Conservation (phyloP, 1,140 invertebrate genomes). For the Solenopsis fugax region DNA sequence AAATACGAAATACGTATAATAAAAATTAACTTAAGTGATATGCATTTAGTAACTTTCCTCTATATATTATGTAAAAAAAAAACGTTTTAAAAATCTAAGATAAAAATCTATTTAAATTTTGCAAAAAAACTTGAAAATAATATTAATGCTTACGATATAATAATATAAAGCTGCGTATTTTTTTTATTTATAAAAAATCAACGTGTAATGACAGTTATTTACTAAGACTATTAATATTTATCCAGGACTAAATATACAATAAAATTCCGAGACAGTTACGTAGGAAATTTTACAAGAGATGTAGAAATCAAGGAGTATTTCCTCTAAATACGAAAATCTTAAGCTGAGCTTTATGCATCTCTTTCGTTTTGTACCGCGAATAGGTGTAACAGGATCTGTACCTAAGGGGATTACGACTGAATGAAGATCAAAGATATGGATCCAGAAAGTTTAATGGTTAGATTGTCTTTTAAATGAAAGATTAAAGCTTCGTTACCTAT, state of each 20-base stretch:
- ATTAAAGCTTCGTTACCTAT: conserved; percentile 65
- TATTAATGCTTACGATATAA: neutral
- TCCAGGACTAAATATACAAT: neutral
- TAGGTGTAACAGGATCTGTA: conserved; percentile 62
- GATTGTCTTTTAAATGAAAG: conserved; percentile 68
- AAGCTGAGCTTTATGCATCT: conserved; percentile 25
- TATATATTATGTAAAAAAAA: neutral
- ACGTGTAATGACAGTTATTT: neutral
- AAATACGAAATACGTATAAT: no score
- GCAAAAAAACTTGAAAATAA: neutral
- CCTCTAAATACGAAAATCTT: conserved; percentile 46
- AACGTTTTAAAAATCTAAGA: neutral
- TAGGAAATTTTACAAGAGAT: conserved; percentile 16
- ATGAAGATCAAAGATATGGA: conserved; percentile 71
- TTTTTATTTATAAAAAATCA: neutral
- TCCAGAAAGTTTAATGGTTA: conserved; percentile 65
- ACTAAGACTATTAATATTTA: conserved; percentile 25
- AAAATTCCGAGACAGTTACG: neutral
- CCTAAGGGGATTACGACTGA: conserved; percentile 68
- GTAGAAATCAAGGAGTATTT: conserved; percentile 4
- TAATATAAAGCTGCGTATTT: neutral
- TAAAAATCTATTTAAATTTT: neutral
- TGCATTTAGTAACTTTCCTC: no score
- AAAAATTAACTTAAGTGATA: no score
- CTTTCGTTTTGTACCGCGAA: neutral